Evolutionary conservation across 2,888 invertebrate species (phyloP).

Genomic region (Atethmia centrago): DNA sequence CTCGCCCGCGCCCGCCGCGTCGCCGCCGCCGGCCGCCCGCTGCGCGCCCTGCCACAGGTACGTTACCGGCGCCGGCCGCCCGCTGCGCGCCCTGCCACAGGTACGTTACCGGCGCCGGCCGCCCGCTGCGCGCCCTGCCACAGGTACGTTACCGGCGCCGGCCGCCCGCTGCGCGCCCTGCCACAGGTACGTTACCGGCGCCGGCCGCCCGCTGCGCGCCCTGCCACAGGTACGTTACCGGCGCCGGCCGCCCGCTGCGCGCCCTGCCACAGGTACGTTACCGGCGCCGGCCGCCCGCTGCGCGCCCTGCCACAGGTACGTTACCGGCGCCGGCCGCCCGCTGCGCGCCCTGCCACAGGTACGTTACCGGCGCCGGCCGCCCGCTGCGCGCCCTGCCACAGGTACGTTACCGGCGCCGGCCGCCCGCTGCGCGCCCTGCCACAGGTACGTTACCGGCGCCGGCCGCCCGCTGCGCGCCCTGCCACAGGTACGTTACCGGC

Average conservation of each 20-base stretch:
- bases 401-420: conserved; percentile 43
- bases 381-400: no score
- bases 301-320: no score
- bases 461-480: no score
- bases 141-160: conserved; percentile 45
- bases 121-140: no score
- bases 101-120: conserved; percentile 67
- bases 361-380: conserved; percentile 66
- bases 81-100: not conserved
- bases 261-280: conserved; percentile 17
- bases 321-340: conserved; percentile 31
- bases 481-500: no score
- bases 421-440: not conserved
- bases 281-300: conserved; percentile 67
- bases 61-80: conserved; percentile 35
- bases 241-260: conserved; percentile 14
- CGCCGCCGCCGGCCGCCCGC: conserved; percentile 30
- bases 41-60: conserved; percentile 12
- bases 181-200: conserved; percentile 65
- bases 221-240: no score
- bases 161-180: not conserved
- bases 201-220: no score
- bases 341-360: conserved; percentile 7
- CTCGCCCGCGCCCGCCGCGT: conserved; percentile 70
- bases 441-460: conserved; percentile 66